Evolutionary conservation across 2,797 vertebrate genomes (phyloP).

Genomic region (Brachyrhaphis roseni): DNA sequence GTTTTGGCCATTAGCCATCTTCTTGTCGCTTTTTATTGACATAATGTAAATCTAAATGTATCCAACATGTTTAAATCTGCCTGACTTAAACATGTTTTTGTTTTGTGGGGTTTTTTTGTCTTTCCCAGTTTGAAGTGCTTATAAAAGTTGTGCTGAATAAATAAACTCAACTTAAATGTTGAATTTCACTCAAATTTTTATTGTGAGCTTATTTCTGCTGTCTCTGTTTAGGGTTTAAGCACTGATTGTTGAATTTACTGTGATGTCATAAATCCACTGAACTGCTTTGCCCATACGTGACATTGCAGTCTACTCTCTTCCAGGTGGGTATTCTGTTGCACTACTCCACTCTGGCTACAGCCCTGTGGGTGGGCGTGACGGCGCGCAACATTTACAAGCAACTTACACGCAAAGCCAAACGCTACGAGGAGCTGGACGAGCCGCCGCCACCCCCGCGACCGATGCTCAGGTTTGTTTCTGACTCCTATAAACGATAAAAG

Average conservation of each 20-base stretch:
- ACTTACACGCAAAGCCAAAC: conserved; percentile 92
- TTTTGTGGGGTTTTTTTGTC: not conserved
- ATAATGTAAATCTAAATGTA: not conserved
- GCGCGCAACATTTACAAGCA: conserved; percentile 98
- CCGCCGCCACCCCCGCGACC: conserved; percentile 93
- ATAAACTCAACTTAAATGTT: not conserved
- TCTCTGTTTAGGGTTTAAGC: not conserved
- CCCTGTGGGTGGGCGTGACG: conserved; percentile 95
- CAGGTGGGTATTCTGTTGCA: conserved; percentile 97
- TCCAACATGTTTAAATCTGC: not conserved
- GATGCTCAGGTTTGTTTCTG: conserved; percentile 89
- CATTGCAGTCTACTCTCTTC: conserved; percentile 10
- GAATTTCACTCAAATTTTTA: not conserved
- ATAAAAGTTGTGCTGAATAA: conserved; percentile 3
- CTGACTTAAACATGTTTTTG: not conserved
- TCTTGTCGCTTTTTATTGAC: not conserved
- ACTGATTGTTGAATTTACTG: not conserved
- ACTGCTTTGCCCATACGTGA: not conserved
- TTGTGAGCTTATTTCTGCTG: not conserved
- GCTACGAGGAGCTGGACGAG: conserved; percentile 94
- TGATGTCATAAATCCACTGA: not conserved
- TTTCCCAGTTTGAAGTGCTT: not conserved
- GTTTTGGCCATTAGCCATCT: not conserved
- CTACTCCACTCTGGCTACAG: conserved; percentile 95
- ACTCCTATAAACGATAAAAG: not conserved